Base-by-base conservation (phyloP, 1,140 invertebrate genomes). In the Drosophila yakuba region DNA sequence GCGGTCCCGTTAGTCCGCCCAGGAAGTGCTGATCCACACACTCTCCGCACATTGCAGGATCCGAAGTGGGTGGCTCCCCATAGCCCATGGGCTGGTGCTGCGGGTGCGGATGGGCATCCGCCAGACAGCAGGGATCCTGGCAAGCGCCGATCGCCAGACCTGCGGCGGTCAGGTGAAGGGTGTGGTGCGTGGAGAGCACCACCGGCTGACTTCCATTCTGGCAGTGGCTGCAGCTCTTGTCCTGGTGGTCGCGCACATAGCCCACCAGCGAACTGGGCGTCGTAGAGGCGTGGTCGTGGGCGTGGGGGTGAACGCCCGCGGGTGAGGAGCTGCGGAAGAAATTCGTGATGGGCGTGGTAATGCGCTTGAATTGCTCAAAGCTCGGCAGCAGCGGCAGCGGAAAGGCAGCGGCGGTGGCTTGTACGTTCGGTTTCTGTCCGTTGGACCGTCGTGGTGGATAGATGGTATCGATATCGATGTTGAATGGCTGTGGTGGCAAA, bases 11-110 rank as follows among this genome's bases (percentile, higher is more conserved):
- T 3, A 86, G 54, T 4, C 75, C 91, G 38, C 84, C 89, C 44
- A 91, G 62, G 17, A 91, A 92, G 52, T 91, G 91, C 60, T 92
- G 91, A 78, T 92, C 91, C 36, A 91, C 91, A 51, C 91, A 92
- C 61, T 92, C 90, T 38, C 88, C 91, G 45, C 91, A 92, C 88
- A 92, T 92, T 32, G 84, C 67, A 12, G 91, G 81, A 60, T 91
- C 91, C 64, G 86, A 71, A 48, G 91, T 72, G 71, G 89, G 85
- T 38, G 90, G 73, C 25, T 81, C 80, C 74, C 80, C 39, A 12
- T 85, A 89, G n/a, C 83, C 64, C 32, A 91, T 83, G 4, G 83
- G 90, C 55, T 91, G 88, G 39, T 91, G 91, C 57, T 91, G 91
- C 10, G 90, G 91, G 67, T 91, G 91, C 4, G 90, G 91, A 86